Evolutionary conservation across 2,797 vertebrate genomes (phyloP).

Genomic region (Paratrypauchen microcephalus): DNA sequence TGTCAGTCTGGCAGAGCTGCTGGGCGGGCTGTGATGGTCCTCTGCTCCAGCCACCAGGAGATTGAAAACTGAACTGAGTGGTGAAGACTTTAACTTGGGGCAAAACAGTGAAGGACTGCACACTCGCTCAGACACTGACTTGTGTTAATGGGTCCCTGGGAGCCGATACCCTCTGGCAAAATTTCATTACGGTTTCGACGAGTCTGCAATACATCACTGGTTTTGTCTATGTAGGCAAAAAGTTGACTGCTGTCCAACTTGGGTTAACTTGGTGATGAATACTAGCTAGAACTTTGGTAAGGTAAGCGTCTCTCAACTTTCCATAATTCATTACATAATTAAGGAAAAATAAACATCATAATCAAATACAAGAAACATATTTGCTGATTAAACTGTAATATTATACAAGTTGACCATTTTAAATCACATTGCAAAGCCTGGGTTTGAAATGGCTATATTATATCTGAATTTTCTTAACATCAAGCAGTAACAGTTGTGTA

Average conservation of each 20-base stretch:
- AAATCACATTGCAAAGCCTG: background rate
- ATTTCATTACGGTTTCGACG: constrained; percentile 59
- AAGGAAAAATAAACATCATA: background rate
- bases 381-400: no score
- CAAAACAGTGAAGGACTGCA: constrained; percentile 26
- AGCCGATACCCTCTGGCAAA: constrained; percentile 52
- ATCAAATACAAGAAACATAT: background rate
- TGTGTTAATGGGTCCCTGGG: constrained; percentile 65
- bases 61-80: constrained; percentile 30
- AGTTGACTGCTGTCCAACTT: constrained; percentile 1
- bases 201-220: constrained; percentile 19
- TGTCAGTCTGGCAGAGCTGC: constrained; percentile 38
- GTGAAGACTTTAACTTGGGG: constrained; percentile 52
- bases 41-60: constrained; percentile 40
- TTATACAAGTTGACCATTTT: background rate
- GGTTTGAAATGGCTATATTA: no score
- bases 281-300: background rate
- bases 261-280: constrained; percentile 14
- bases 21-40: constrained; percentile 25
- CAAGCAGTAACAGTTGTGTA: no score
- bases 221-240: constrained; percentile 13
- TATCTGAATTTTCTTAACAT: no score
- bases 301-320: no score
- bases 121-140: constrained; percentile 51
- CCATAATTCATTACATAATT: background rate